Base-by-base conservation (phyloP, 2,797 vertebrate genomes). In the Geotria australis region DNA sequence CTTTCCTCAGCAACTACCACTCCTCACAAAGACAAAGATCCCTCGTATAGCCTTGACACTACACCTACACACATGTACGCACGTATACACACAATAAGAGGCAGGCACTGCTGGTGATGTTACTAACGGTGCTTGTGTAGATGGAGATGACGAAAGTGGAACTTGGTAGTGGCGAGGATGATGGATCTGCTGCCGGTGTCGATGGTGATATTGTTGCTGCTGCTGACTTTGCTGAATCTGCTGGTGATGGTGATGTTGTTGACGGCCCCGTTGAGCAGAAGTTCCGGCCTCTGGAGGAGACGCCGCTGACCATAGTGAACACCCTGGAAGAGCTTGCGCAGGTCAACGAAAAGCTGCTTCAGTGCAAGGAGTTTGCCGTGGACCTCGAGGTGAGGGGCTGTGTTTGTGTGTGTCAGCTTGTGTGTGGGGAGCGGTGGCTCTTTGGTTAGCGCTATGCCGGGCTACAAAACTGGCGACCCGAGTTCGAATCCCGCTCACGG, bases 311-410 rank as follows among this genome's bases (percentile, higher is more conserved):
- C 48, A 81, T 85, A n/a, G 63, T 96, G 10, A 71, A 75, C 49
- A 73, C 73, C 0, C 65, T 98, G 70, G 81, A 89, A 14, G 73
- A 81, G 46, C 68, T 98, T 55, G 84, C 81, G 57, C 73, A 74
- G 51, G 66, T 98, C 57, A 98, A 85, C 9, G 85, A 85, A 62
- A 91, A 81, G 62, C 77, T 98, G 8, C 70, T 72, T 63, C 68
- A 63, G 46, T 71, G 71, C 47, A 66, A 76, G 10, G 91, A 86
- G 62, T 89, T 96, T 67, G 85, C 86, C 1, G 74, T 98, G 61
- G 89, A 98, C 62, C 74, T 98, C 46, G 91, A 96, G 83, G 91
- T 96, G 72, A 58, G 46, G 5, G 24, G 24, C 24, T 38, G 24
- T 3, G 24, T 38, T 24, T 38, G 24, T 38, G 24, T 38, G 24